Evolutionary conservation across 2,888 invertebrate genomes (phyloP).

Genomic region (Drosophila flavopinicola): DNA sequence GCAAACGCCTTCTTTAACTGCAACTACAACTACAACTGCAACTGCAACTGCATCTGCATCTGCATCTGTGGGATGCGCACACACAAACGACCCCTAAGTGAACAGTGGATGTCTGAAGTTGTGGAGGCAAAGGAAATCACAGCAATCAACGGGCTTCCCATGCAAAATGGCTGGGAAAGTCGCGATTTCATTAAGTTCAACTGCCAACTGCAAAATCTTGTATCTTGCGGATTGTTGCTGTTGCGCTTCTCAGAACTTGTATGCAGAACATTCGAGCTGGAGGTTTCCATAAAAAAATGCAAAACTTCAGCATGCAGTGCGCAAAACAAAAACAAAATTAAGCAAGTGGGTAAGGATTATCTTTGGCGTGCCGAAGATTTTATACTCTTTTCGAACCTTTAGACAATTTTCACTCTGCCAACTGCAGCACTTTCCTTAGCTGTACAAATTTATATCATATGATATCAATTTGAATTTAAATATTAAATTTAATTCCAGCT

Average conservation of each 20-base stretch:
- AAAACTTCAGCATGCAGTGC: conserved; percentile 11
- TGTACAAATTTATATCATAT: too few relatives aligned
- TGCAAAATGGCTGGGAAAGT: conserved; percentile 64
- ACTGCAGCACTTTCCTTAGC: too few relatives aligned
- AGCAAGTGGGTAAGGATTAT: too few relatives aligned
- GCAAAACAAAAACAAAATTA: too few relatives aligned
- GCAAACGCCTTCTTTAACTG: conserved; percentile 14
- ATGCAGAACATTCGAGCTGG: conserved; percentile 4
- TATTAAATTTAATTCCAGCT: too few relatives aligned
- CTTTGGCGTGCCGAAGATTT: too few relatives aligned
- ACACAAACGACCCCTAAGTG: conserved; percentile 3
- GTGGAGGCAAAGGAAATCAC: conserved; percentile 65
- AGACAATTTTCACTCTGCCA: too few relatives aligned
- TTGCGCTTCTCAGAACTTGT: conserved; percentile 29
- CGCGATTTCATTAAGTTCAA: conserved; percentile 69
- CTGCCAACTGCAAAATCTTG: conserved; percentile 23
- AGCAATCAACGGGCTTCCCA: conserved; percentile 63
- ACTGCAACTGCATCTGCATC: conserved; percentile 1
- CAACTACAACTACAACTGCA: too few relatives aligned
- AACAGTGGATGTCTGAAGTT: neutral
- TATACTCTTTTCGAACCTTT: too few relatives aligned
- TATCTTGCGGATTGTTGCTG: conserved; percentile 15
- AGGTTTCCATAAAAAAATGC: conserved; percentile 26
- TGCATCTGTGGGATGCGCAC: conserved; percentile 53
- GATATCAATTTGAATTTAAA: too few relatives aligned